Evolutionary conservation across 2,888 invertebrate species (phyloP).

Genomic region (Plebejus anna): DNA sequence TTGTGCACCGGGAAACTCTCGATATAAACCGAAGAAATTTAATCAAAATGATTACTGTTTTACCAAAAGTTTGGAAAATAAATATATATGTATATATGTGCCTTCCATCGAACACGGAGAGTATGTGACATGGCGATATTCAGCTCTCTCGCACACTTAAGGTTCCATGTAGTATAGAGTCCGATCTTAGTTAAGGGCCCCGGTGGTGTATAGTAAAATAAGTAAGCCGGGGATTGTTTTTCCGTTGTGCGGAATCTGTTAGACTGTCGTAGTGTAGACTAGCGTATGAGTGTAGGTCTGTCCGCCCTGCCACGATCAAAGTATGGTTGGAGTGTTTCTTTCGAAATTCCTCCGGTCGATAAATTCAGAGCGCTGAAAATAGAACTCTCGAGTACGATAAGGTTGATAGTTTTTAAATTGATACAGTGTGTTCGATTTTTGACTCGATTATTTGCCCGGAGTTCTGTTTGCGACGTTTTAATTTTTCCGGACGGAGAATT

Average conservation of each 20-base stretch:
- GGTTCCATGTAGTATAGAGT: conserved; percentile 70
- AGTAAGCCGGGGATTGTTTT: conserved; percentile 63
- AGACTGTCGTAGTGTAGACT: conserved; percentile 76
- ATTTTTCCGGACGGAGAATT: not conserved
- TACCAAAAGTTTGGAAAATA: conserved; percentile 28
- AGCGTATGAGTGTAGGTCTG: conserved; percentile 67
- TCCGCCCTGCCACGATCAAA: conserved; percentile 51
- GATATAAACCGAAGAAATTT: not conserved
- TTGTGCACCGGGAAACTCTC: conserved; percentile 21
- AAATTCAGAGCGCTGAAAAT: not conserved
- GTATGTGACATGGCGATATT: conserved; percentile 1
- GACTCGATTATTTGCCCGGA: too few relatives aligned
- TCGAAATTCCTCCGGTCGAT: not conserved
- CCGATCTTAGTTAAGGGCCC: conserved; percentile 57
- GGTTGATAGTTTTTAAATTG: not conserved
- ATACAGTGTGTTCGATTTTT: not conserved
- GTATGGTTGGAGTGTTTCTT: not conserved
- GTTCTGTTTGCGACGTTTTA: not conserved
- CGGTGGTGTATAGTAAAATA: conserved; percentile 63
- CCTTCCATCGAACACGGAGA: conserved; percentile 19
- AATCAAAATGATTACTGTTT: not conserved
- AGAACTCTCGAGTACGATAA: not conserved
- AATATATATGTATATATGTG: conserved; percentile 29
- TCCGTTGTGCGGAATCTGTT: conserved; percentile 77
- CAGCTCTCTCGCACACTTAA: conserved; percentile 44